A percentile compares a stretch with the other conserved stretches of the same genome.
These are phyloP conservation scores for Cataglyphis hispanica DNA, from an alignment of 1,140 invertebrate species.

Conservation along the genomic window DNA sequence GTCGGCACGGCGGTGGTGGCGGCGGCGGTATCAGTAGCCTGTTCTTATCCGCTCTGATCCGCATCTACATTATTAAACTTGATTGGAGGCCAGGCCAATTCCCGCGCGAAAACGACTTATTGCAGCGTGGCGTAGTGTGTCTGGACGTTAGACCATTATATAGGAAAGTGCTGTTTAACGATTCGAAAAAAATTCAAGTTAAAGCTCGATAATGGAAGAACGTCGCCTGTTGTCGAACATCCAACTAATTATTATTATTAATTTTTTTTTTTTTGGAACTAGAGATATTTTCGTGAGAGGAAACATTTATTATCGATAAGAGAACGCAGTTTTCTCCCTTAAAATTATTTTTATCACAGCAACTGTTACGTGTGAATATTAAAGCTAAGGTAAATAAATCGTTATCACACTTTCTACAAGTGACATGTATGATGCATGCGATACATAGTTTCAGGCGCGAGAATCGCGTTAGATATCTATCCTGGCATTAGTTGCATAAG, in stretches of 20 bases:
- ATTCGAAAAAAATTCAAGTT: constrained; percentile 54
- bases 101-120: constrained; percentile 68
- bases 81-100: constrained; percentile 69
- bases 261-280: background rate
- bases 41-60: constrained; percentile 70
- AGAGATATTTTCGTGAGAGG: constrained; percentile 2
- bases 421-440: background rate
- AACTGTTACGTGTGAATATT: background rate
- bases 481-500: constrained; percentile 70
- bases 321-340: background rate
- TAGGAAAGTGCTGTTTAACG: constrained; percentile 62
- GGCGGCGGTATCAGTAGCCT: constrained; percentile 66
- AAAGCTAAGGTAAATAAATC: constrained; percentile 31
- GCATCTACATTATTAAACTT: constrained; percentile 71
- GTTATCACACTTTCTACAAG: constrained; percentile 58
- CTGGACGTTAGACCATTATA: constrained; percentile 56
- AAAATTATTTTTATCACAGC: background rate
- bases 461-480: constrained; percentile 59
- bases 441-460: constrained; percentile 20
- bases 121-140: constrained; percentile 58
- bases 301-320: constrained; percentile 13
- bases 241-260: constrained; percentile 1
- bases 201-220: constrained; percentile 49
- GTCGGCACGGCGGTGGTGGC: background rate
- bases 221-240: constrained; percentile 19